phyloP scores from a whole-genome alignment of 2,797 vertebrate species.

The Etheostoma perlongum region DNA sequence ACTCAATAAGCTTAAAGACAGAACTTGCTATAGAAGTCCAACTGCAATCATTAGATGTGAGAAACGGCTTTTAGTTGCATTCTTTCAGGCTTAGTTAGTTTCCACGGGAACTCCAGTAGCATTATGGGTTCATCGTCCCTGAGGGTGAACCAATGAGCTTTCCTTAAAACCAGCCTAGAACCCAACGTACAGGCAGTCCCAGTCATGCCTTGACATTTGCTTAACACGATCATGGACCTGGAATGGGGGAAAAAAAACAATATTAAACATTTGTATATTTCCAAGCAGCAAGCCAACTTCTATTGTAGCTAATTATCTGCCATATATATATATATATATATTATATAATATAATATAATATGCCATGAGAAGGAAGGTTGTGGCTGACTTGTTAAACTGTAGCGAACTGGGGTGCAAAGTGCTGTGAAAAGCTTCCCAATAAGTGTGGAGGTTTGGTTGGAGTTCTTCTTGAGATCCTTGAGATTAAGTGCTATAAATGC shows the following conservation, averaged over 20 bases:
- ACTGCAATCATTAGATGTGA: too few relatives aligned
- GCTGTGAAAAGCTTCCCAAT: background rate
- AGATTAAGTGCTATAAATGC: conserved; percentile 7
- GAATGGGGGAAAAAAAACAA: too few relatives aligned
- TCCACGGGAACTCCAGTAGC: background rate
- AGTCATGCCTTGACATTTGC: background rate
- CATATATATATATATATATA: background rate
- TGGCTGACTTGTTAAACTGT: background rate
- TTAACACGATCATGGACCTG: background rate
- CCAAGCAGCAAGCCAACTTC: background rate
- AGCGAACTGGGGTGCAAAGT: background rate
- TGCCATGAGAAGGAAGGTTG: background rate
- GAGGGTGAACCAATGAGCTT: background rate
- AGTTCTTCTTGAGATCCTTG: conserved; percentile 20
- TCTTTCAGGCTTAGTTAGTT: background rate
- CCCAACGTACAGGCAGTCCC: background rate
- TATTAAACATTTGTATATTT: background rate
- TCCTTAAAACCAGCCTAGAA: background rate
- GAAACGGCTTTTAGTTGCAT: too few relatives aligned
- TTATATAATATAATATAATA: too few relatives aligned
- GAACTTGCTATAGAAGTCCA: too few relatives aligned
- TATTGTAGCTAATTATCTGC: background rate
- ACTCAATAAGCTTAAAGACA: too few relatives aligned
- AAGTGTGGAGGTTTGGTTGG: background rate
- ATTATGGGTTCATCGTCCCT: background rate